phyloP scores from a whole-genome alignment of 2,797 vertebrate species.

The Nannoperca australis region DNA sequence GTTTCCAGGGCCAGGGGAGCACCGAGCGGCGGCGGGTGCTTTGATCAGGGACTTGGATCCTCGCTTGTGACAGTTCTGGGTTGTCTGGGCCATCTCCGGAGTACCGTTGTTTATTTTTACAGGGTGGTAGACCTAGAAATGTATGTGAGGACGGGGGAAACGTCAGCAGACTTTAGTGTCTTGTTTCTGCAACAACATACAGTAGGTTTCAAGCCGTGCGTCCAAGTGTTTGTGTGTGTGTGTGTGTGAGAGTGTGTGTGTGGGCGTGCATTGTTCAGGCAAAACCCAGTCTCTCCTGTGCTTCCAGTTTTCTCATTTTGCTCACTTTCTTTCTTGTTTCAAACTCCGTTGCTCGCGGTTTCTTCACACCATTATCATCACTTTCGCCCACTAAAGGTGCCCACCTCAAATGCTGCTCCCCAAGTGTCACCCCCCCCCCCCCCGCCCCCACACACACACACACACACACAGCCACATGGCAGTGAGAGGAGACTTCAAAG shows the following conservation, averaged over 20 bases:
- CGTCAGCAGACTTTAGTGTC: slow-evolving; percentile 38
- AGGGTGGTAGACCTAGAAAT: slow-evolving; percentile 49
- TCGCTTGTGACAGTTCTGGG: slow-evolving; percentile 72
- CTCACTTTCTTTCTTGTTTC: slow-evolving; percentile 1
- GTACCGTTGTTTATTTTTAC: slow-evolving; percentile 62
- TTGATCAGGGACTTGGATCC: slow-evolving; percentile 64
- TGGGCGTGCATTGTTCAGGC: not conserved
- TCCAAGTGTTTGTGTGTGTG: not conserved
- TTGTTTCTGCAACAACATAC: slow-evolving; percentile 11
- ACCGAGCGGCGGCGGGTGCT: slow-evolving; percentile 25
- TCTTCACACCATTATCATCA: slow-evolving; percentile 10
- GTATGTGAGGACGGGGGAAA: slow-evolving; percentile 23
- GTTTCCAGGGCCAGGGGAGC: slow-evolving; percentile 47
- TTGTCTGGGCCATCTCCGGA: slow-evolving; percentile 61
- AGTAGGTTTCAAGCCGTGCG: not conserved
- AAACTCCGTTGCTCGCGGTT: not conserved
- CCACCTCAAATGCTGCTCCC: not conserved
- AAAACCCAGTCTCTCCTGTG: not conserved
- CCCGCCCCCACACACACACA: not conserved
- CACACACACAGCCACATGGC: slow-evolving; percentile 16
- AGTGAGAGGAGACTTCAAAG: slow-evolving; percentile 49
- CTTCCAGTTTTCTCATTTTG: not conserved
- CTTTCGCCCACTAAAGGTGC: slow-evolving; percentile 6
- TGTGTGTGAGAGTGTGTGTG: no score
- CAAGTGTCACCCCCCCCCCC: slow-evolving; percentile 12